Conservation (phyloP, 2,888 invertebrate genomes). For the Dolichopus griseipennis region DNA sequence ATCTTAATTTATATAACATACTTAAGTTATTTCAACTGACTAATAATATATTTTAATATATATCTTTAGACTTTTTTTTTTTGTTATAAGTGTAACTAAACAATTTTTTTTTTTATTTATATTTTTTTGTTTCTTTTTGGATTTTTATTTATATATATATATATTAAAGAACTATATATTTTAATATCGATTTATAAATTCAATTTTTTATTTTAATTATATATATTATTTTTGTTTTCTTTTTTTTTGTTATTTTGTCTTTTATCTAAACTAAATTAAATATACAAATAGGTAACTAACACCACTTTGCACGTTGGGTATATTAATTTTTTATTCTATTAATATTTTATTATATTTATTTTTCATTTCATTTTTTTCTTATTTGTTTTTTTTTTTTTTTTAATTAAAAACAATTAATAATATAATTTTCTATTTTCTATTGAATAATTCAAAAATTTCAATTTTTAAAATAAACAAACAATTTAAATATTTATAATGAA, state of each 20-base stretch:
- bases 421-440: neutral
- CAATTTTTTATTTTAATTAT: neutral
- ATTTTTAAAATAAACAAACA: neutral
- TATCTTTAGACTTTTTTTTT: neutral
- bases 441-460: neutral
- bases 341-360: neutral
- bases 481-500: neutral
- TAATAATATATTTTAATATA: neutral
- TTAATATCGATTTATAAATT: neutral
- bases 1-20: neutral
- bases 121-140: too few species aligned
- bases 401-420: neutral
- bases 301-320: conserved; percentile 3
- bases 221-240: neutral
- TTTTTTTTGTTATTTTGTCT: too few species aligned
- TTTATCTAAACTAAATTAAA: neutral
- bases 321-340: neutral
- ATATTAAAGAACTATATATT: neutral
- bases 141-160: neutral
- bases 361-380: neutral
- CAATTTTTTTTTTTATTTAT: too few species aligned
- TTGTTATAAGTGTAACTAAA: too few species aligned
- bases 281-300: conserved; percentile 1
- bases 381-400: neutral
- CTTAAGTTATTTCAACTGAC: neutral